A percentile compares a stretch with the other conserved stretches of the same genome.
These are phyloP conservation scores for Cephonodes hylas DNA, from an alignment of 2,888 invertebrate genomes.

Conservation along the genomic window DNA sequence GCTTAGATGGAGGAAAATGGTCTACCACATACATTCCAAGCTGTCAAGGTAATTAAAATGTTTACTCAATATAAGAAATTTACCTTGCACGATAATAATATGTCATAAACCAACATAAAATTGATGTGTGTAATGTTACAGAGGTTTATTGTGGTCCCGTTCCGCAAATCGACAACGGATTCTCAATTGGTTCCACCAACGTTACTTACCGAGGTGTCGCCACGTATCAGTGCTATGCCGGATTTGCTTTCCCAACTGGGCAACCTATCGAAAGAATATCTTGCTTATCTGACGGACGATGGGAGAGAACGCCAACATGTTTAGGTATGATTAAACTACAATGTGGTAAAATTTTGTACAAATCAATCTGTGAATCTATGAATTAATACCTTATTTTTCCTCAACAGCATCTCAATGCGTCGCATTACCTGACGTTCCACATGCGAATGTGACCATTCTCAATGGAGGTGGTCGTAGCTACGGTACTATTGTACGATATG, in stretches of 20 bases:
- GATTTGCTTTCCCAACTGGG: constrained; percentile 95
- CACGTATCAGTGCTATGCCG: constrained; percentile 98
- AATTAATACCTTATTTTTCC: constrained; percentile 15
- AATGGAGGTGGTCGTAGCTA: constrained; percentile 96
- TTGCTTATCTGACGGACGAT: constrained; percentile 93
- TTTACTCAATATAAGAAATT: neutral
- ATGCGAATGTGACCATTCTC: constrained; percentile 91
- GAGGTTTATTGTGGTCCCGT: constrained; percentile 98
- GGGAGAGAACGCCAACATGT: constrained; percentile 96
- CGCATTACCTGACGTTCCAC: constrained; percentile 91
- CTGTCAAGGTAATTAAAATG: constrained; percentile 87
- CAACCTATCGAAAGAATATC: constrained; percentile 93
- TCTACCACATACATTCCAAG: constrained; percentile 94
- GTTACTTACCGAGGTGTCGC: constrained; percentile 96
- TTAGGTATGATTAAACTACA: constrained; percentile 81
- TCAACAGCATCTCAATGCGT: constrained; percentile 92
- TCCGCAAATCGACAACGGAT: constrained; percentile 98
- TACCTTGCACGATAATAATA: too few species aligned
- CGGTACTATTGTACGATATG: constrained; percentile 95
- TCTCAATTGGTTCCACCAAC: constrained; percentile 96
- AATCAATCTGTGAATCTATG: neutral
- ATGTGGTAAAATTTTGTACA: neutral
- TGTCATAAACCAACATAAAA: neutral
- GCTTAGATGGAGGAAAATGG: constrained; percentile 95
- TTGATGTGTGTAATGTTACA: constrained; percentile 46